Base-by-base conservation (phyloP, 1,140 invertebrate species). In the Radopholus similis region DNA sequence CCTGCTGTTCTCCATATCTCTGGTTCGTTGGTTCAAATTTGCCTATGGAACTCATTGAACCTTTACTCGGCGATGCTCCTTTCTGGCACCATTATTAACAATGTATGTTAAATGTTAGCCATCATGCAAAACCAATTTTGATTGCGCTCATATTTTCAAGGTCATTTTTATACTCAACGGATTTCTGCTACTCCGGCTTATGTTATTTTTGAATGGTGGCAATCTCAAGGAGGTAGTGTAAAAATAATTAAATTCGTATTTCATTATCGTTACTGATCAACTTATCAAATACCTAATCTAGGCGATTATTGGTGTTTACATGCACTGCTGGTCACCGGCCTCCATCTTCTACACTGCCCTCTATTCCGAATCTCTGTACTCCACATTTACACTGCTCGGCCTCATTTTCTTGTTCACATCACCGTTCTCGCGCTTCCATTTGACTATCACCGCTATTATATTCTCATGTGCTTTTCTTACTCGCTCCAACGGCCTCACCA, bases 401-500 rank as follows among this genome's bases (percentile, higher is more conserved):
- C 32, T 76, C n/a, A 13, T 60, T 13, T 53, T 71, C 23, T 42
- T 73, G 26, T 54, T 70, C 38, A 34, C 44, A 2, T 35, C 56
- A n/a, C 42, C 58, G 21, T 40, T 18, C 15, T 30, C 47, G 23
- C 57, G 59, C 28, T 35, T 62, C 4, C 35, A 64, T 34, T 40
- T 54, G 23, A n/a, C 71, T n/a, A 26, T 68, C 51, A 51, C 75
- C 51, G 38, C 75, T 2, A 47, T 55, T 18, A 63, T 74, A 13
- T 74, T 76, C 30, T 72, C 74, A 13, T 73, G 77, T 35, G 72
- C 75, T 18, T 77, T 76, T 53, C 54, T 75, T 21, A 77, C 74
- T 35, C 54, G 74, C 15, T 72, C 75, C 13, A 76, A 76, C 47
- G 74, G 74, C 4, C 34, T 77, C 9, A 32, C 60, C 11, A 76